Base-by-base conservation (phyloP, 2,888 invertebrate species). In the Alviniconcha strummeri region DNA sequence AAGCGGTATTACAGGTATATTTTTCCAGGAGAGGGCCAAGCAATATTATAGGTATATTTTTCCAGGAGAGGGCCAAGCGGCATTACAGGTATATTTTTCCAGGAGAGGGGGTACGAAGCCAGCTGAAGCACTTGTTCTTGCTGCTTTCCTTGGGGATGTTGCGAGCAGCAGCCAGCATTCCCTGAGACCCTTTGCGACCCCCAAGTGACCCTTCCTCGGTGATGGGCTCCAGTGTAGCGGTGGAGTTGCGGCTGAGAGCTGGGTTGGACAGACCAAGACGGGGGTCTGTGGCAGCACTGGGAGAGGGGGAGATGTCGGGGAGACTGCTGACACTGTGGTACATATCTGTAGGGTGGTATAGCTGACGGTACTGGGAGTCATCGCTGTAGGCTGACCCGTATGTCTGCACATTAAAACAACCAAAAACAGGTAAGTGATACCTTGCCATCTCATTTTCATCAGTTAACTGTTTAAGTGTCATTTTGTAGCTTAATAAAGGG, bases 301-400 rank as follows among this genome's bases (percentile, higher is more conserved):
- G 84, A 13, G 88, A 87, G 9, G 88, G 85, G 15, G 88, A 86
- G 77, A 86, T 83, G 83, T 88, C 88, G 11, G 82, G 76, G 36
- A 82, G 55, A 54, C 77, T 76, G 77, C 77, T 77, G 15, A 89
- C 86, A 71, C 89, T 87, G 55, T 88, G 88, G 82, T 90, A 90
- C 76, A 82, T 90, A 80, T 91, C 90, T 15, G 83, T 83, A 0
- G 91, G 91, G 67, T 91, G 91, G 85, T 90, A 91, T 55, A 92
- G 85, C 84, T 92, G 92, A 78, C 91, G 83, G 84, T 91, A 92
- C 60, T 89, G 89, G 54, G 89, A 89, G 74, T 91, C 91, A 69
- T 92, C 91, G 79, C 90, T 91, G 85, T 92, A 92, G 56, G 90
- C 89, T 19, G 92, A 92, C n/a, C 91, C 87, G 83, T 88, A 90